Base-by-base conservation (phyloP, 2,797 vertebrate genomes). In the Chrysocyon brachyurus region DNA sequence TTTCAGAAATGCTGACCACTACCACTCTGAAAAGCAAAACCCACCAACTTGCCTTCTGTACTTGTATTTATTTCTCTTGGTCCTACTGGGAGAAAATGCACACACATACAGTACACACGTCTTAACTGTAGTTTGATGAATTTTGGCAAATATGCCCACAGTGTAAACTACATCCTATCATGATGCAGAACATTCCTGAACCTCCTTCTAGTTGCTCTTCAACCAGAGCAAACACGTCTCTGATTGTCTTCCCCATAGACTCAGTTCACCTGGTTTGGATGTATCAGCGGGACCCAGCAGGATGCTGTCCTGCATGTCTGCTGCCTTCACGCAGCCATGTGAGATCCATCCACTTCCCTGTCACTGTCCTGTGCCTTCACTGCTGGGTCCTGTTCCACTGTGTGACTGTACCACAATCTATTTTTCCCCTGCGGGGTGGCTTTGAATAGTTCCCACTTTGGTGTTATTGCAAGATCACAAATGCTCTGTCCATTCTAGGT, bases 291-390 rank as follows among this genome's bases (percentile, higher is more conserved):
- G 9, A 0, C 52, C 17, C 33, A 26, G 8, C 1, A 3, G 11
- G 4, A 1, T 22, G 31, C 9, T 15, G 22, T 31, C 17, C 2
- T 2, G 11, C 8, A 12, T 26, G 56, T n/a, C 63, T 0, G 16
- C 64, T 21, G 46, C n/a, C 49, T 28, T 19, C 28, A 1, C 17
- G 11, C 0, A 21, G 1, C 21, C 0, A 3, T 2, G 2, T 0
- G 3, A 11, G 66, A 12, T 2, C 26, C 12, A 0, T 2, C 36
- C 3, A 0, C 14, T 5, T 19, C 6, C 16, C 49, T 3, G 33
- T 0, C 0, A 15, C 68, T 22, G 17, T 21, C 4, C 22, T 10
- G 31, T 7, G 33, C 57, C 77, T 3, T 26, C 16, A 2, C 26
- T 2, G 3, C 78, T 1, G 49, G 54, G 54, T 3, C 5, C 3